Percentiles rank a stretch among this genome's conserved stretches.
phyloP scores from a whole-genome alignment of 2,888 invertebrate species.

The Willowsia nigromaculata region DNA sequence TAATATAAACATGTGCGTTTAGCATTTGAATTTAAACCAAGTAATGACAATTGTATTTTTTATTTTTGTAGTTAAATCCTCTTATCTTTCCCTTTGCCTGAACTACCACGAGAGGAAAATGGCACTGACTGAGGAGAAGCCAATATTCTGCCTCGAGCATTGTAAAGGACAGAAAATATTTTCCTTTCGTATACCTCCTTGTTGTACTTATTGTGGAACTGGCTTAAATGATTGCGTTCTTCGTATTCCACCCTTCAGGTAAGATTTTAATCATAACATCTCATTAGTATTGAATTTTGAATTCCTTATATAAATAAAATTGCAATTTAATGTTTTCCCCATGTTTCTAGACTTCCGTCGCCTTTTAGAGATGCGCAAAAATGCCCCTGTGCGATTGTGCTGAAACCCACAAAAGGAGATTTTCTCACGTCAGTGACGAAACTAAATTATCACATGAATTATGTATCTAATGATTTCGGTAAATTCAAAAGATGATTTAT shows the following conservation, averaged over 20 bases:
- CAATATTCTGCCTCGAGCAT: slow-evolving; percentile 94
- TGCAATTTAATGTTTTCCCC: slow-evolving; percentile 79
- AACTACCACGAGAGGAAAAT: no score
- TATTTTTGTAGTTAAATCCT: no score
- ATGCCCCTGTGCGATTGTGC: slow-evolving; percentile 89
- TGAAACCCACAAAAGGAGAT: slow-evolving; percentile 93
- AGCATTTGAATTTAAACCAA: no score
- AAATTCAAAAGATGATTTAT: not conserved
- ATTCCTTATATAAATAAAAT: no score
- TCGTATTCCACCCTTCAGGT: slow-evolving; percentile 89
- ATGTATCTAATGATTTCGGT: no score
- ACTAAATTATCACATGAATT: no score
- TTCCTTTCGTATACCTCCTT: slow-evolving; percentile 88
- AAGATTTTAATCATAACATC: no score
- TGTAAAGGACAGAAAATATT: slow-evolving; percentile 89
- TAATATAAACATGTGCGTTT: no score
- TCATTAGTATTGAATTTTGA: no score
- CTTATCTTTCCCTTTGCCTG: no score
- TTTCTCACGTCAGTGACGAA: slow-evolving; percentile 90
- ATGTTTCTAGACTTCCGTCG: slow-evolving; percentile 89
- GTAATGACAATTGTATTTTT: no score
- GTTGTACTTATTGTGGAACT: slow-evolving; percentile 89
- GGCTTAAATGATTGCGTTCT: slow-evolving; percentile 83
- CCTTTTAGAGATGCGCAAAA: slow-evolving; percentile 91
- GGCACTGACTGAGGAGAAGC: slow-evolving; percentile 84